Base-by-base conservation (phyloP, 1,140 invertebrate species). In the Ptiloglossa arizonensis region DNA sequence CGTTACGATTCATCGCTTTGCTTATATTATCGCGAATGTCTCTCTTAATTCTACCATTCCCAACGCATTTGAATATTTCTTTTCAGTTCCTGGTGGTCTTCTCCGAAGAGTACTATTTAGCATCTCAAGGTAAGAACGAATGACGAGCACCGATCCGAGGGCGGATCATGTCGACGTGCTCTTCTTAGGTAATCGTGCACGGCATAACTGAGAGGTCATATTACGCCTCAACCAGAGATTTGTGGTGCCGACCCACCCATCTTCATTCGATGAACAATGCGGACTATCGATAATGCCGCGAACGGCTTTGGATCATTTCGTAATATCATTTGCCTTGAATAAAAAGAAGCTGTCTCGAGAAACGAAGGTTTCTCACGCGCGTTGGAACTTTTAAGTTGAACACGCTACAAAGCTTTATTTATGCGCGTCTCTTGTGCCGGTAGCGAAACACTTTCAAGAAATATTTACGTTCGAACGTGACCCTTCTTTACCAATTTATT, bases 171-270 rank as follows among this genome's bases (percentile, higher is more conserved):
- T 19, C 50, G 13, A 41, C 50, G 41, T 69, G 54, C 22, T 72
- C 62, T 74, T 84, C 83, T 87, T 82, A 79, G 66, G 63, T 72
- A 86, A 87, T 75, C 38, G 38, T 17, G 73, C 57, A 17, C 67
- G 54, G 75, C 86, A 86, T 85, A 85, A 85, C 84, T 86, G 75
- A 71, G 78, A 86, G 86, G 86, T 87, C 86, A 84, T 81, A 79
- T 81, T 79, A 86, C 80, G 66, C 68, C 75, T 48, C 56, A 62
- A 35, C 24, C 44, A 19, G 38, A 54, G 52, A 71, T 68, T 70
- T 46, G 67, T 77, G 54, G 67, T 52, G 56, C 22, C 57, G 66
- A 62, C 67, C 74, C 66, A 71, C 74, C 74, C 74, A 71, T 71
- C 74, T 62, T 62, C 56, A 52, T 35, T 52, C 67, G 67, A 77